phyloP scores from a whole-genome alignment of 2,888 invertebrate species.

The Mimumesa dahlbomi region DNA sequence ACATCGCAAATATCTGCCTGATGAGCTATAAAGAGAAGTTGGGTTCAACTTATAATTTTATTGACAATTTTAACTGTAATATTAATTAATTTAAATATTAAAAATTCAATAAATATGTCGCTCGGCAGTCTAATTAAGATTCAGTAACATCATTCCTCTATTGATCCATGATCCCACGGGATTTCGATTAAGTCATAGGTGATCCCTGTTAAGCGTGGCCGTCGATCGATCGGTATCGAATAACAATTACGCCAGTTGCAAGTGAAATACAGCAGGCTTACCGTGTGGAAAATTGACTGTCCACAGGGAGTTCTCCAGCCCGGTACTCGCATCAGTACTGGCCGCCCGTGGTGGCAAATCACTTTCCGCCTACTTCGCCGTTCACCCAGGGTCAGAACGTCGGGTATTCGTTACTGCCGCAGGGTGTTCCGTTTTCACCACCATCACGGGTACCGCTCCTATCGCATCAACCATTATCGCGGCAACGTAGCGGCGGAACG shows the following conservation, averaged over 20 bases:
- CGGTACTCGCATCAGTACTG: constrained; percentile 84
- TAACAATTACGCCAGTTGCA: constrained; percentile 33
- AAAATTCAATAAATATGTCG: no score
- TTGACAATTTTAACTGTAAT: no score
- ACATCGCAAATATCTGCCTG: no score
- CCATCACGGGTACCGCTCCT: constrained; percentile 68
- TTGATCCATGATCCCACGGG: no score
- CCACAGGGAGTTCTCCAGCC: constrained; percentile 80
- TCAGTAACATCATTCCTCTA: no score
- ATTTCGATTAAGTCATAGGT: no score
- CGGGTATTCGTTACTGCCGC: constrained; percentile 75
- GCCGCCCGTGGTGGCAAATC: constrained; percentile 87
- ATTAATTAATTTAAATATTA: no score
- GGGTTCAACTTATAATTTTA: no score
- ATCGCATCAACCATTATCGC: constrained; percentile 70
- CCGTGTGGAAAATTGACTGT: constrained; percentile 28
- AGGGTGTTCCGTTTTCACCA: constrained; percentile 74
- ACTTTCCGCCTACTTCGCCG: constrained; percentile 87
- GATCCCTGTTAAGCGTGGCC: not conserved
- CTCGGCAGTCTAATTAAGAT: no score
- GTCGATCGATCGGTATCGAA: constrained; percentile 30
- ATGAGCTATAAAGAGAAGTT: no score
- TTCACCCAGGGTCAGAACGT: constrained; percentile 80
- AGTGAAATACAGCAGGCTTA: constrained; percentile 15
- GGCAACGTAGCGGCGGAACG: constrained; percentile 75